Percentiles rank a stretch among this genome's conserved stretches.
Evolutionary conservation across 2,797 vertebrate genomes (phyloP).

Genomic region (Luscinia megarhynchos): DNA sequence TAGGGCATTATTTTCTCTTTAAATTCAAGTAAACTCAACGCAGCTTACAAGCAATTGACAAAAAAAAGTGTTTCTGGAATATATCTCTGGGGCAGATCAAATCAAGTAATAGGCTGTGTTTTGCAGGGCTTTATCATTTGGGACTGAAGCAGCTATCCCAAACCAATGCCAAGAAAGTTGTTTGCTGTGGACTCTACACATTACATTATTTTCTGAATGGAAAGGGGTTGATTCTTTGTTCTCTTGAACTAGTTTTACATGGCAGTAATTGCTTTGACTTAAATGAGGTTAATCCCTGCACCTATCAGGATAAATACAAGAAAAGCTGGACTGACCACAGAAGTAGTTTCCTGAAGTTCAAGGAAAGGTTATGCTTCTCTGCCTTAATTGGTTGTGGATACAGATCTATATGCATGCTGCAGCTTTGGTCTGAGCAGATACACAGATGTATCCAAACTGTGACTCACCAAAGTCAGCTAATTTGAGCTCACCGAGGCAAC

Average conservation of each 20-base stretch:
- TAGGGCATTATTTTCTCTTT: neutral
- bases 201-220: neutral
- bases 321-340: neutral
- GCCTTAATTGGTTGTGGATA: conserved; percentile 23
- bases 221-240: neutral
- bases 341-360: conserved; percentile 34
- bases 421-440: conserved; percentile 14
- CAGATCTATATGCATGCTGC: conserved; percentile 18
- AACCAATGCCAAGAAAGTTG: neutral
- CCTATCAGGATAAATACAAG: neutral
- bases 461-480: conserved; percentile 90
- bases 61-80: neutral
- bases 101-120: neutral
- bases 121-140: neutral
- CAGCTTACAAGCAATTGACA: neutral
- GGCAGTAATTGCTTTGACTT: neutral
- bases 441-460: neutral
- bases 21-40: neutral
- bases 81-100: neutral
- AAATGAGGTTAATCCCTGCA: neutral
- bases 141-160: neutral
- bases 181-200: neutral
- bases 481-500: conserved; percentile 92
- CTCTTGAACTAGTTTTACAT: neutral
- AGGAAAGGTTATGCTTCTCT: conserved; percentile 5